Percentiles rank a stretch among this genome's conserved stretches.
Evolutionary conservation across 2,797 vertebrate genomes (phyloP).

Genomic region (Onychomys leucogaster): DNA sequence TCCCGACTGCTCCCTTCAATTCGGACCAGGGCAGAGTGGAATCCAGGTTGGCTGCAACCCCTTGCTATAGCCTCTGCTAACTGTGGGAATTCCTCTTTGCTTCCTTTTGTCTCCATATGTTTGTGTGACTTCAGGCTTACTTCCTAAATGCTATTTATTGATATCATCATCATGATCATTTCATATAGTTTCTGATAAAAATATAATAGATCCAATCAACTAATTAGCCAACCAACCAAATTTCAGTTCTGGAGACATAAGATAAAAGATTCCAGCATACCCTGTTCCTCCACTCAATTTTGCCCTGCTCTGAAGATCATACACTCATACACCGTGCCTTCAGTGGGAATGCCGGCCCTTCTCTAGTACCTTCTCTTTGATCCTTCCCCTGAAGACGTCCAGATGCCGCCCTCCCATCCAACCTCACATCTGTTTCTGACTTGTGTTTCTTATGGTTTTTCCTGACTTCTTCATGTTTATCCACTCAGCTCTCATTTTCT

Average conservation of each 20-base stretch:
- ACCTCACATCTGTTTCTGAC: too few species aligned
- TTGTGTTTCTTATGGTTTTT: not conserved
- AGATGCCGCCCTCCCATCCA: too few species aligned
- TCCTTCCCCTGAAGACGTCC: too few species aligned
- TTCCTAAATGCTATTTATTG: not conserved
- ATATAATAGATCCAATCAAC: too few species aligned
- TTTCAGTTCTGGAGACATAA: too few species aligned
- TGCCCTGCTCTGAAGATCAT: too few species aligned
- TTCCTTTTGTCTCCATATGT: constrained; percentile 1
- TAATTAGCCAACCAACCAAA: too few species aligned
- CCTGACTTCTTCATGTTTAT: not conserved
- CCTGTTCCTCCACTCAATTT: too few species aligned
- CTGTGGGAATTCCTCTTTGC: not conserved
- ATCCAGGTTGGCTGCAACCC: not conserved
- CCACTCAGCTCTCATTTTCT: not conserved
- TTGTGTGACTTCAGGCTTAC: not conserved
- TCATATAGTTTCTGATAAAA: not conserved
- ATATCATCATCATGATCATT: not conserved
- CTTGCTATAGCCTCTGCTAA: not conserved
- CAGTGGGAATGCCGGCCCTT: too few species aligned
- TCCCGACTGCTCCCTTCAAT: not conserved
- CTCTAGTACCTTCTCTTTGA: too few species aligned
- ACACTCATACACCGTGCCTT: too few species aligned
- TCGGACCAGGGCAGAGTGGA: not conserved
- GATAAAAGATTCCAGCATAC: too few species aligned